A percentile compares a stretch with the other conserved stretches of the same genome.
phyloP scores from a whole-genome alignment of 2,888 invertebrate genomes.

The Tanytarsus gracilentus region DNA sequence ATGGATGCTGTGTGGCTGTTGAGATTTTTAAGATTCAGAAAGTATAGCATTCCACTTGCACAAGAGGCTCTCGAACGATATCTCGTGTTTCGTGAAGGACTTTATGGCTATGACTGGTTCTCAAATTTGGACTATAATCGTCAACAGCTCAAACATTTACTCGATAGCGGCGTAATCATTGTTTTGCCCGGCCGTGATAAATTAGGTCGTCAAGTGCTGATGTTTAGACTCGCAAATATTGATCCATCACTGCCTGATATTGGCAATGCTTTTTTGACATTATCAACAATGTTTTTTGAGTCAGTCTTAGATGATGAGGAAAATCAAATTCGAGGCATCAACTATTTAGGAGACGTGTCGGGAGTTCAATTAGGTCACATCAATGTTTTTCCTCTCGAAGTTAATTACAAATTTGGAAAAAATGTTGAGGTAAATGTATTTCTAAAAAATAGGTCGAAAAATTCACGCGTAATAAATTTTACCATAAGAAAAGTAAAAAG shows the following conservation, averaged over 20 bases:
- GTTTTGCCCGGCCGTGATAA: constrained; percentile 68
- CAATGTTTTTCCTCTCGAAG: constrained; percentile 66
- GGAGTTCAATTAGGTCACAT: constrained; percentile 66
- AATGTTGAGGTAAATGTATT: constrained; percentile 58
- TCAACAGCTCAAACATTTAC: constrained; percentile 59
- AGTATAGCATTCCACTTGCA: constrained; percentile 69
- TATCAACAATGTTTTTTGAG: constrained; percentile 53
- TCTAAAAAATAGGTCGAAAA: neutral
- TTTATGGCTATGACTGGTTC: constrained; percentile 67
- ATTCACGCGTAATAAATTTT: too few relatives aligned
- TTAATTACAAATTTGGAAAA: constrained; percentile 69
- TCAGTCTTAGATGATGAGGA: constrained; percentile 73
- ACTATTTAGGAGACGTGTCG: constrained; percentile 67
- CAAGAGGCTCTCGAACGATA: constrained; percentile 71
- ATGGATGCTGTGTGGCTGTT: constrained; percentile 62
- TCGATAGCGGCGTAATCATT: constrained; percentile 64
- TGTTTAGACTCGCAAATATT: constrained; percentile 70
- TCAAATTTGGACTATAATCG: constrained; percentile 62
- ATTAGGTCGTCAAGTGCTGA: constrained; percentile 62
- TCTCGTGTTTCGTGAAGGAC: constrained; percentile 64
- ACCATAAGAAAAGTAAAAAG: neutral
- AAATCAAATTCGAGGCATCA: constrained; percentile 66
- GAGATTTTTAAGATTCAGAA: constrained; percentile 67
- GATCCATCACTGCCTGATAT: constrained; percentile 41
- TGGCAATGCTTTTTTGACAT: neutral